Evolutionary conservation across 35 echinoderm and acorn worm species (phyloP), one percentile per base, ranked within the genome.

Genomic region (Apostichopus japonicus): DNA sequence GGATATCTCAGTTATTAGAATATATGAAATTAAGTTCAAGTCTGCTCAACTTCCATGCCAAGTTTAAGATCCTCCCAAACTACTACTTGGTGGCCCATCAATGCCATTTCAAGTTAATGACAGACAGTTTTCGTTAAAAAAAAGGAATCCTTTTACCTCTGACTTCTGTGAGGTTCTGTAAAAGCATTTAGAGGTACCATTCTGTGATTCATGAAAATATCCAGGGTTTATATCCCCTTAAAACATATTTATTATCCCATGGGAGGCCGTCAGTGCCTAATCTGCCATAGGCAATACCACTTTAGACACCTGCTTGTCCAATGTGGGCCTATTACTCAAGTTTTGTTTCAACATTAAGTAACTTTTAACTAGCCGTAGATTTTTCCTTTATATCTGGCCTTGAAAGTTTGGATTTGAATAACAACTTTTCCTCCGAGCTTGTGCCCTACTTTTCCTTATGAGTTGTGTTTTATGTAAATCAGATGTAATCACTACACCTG

Each of bases 251-350:
- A 19, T 67, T 67, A 19, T 67, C 11, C 19, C 19, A 67, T 9
- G 19, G 19, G 63, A 67, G 63, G 63, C 63, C 63, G 11, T 11
- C 19, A 67, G 63, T 67, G 63, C 14, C 8, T 67, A 67, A 67
- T 67, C 63, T 67, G 63, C 63, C 63, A 67, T 67, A 67, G 63
- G 63, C 63, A 67, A 67, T 67, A 67, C 63, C 63, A 67, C 63
- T 67, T 67, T 44, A 44, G 19, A 19, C 63, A 67, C 19, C 11
- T 67, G 63, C 63, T 4, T 19, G 8, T 67, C 11, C 11, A 67
- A 67, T 67, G 63, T 67, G 63, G 63, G 63, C 63, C 63, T 67
- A 67, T 0, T 67, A 0, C 63, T 4, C 11, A 67, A 67, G 5
- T 67, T 67, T 67, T 67, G 63, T 67, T 15, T 67, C 63, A 15